Conservation (phyloP, 1,140 invertebrate species). For the Drosophila prosaltans region DNA sequence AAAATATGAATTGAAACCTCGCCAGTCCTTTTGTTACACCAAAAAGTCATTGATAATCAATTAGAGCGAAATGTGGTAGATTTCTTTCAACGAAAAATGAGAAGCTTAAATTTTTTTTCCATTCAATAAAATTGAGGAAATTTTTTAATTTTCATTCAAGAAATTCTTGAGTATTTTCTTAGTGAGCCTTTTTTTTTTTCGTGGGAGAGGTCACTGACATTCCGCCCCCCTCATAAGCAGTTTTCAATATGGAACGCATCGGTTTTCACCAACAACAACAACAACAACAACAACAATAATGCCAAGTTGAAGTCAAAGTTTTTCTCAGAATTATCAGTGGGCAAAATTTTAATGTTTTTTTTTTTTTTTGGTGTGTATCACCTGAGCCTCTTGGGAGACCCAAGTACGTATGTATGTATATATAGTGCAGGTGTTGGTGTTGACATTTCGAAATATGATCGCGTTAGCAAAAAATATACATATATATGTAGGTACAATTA, state of each 20-base stretch:
- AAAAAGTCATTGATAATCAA: no score
- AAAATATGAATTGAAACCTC: no score
- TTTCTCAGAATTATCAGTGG: constrained; percentile 60
- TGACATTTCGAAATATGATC: constrained; percentile 77
- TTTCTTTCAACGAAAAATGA: not conserved
- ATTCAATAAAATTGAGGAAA: constrained; percentile 44
- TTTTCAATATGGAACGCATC: constrained; percentile 50
- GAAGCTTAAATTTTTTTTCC: constrained; percentile 1
- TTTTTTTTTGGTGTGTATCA: constrained; percentile 40
- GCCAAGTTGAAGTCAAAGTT: not conserved
- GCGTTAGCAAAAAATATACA: constrained; percentile 69
- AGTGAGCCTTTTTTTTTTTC: constrained; percentile 35
- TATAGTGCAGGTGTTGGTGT: constrained; percentile 67
- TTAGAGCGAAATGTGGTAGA: no score
- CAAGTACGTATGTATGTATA: not conserved
- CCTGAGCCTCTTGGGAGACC: constrained; percentile 66
- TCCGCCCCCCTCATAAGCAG: constrained; percentile 4
- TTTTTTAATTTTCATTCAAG: constrained; percentile 41
- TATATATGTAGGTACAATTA: constrained; percentile 39
- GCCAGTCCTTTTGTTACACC: no score
- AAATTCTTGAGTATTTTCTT: constrained; percentile 4
- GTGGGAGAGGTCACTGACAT: constrained; percentile 69
- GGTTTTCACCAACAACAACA: constrained; percentile 51
- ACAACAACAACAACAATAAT: no score
- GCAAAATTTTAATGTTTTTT: constrained; percentile 33